phyloP scores from a whole-genome alignment of 2,888 invertebrate species.

The Drosophila nr. fundita region DNA sequence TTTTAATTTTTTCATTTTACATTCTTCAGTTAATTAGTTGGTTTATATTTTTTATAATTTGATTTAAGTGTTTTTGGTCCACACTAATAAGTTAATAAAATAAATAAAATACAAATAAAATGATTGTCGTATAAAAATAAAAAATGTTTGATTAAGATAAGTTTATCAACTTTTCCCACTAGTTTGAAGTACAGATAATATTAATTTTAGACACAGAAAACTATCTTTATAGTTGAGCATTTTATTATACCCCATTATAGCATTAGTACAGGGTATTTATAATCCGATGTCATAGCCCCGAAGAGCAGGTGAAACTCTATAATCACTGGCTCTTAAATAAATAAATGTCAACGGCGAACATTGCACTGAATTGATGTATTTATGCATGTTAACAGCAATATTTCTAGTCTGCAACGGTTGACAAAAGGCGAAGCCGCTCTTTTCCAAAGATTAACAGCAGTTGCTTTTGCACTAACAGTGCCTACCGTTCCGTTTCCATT shows the following conservation, averaged over 20 bases:
- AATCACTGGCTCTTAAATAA: constrained; percentile 48
- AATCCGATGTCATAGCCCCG: constrained; percentile 3
- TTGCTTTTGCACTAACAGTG: constrained; percentile 16
- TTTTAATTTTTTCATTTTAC: neutral
- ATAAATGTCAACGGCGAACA: constrained; percentile 28
- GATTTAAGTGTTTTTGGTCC: neutral
- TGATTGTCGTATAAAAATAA: neutral
- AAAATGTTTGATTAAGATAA: neutral
- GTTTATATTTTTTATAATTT: neutral
- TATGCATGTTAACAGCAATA: constrained; percentile 14
- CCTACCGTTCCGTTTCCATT: constrained; percentile 31
- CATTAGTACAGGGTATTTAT: neutral
- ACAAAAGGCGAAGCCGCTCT: constrained; percentile 22
- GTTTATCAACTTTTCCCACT: neutral
- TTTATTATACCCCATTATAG: neutral
- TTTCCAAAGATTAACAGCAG: constrained; percentile 5
- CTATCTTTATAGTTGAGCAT: neutral
- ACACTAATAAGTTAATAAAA: neutral
- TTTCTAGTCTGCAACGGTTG: constrained; percentile 17
- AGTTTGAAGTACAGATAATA: neutral
- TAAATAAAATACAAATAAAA: neutral
- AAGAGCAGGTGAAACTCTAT: constrained; percentile 22
- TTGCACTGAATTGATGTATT: constrained; percentile 2
- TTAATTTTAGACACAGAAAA: neutral
- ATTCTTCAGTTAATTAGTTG: neutral